Evolutionary conservation across 2,113 vertebrate species (phyloP), one percentile per base, ranked within the genome.

Genomic region (Leptobrachium ailaonicum): DNA sequence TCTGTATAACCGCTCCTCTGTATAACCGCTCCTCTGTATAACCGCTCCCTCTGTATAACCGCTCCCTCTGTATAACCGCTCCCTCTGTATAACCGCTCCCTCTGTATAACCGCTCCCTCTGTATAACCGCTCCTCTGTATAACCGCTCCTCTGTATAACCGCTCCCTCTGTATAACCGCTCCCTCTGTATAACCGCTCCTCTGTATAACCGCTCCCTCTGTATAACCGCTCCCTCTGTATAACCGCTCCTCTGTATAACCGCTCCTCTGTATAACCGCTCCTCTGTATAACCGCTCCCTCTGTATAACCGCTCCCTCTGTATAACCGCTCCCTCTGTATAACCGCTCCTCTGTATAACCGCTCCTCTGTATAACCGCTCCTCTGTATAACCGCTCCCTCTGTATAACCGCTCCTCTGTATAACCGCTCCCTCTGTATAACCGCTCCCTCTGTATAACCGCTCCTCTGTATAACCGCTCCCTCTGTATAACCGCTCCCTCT

Each of bases 131-230:
- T 79, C 85, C n/a, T n/a, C n/a, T n/a, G n/a, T n/a, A n/a, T n/a
- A n/a, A n/a, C n/a, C n/a, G n/a, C n/a, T n/a, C 87, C 83, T 83
- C 84, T 83, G 6, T 87, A 74, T 83, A 85, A 86, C 85, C 87
- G 85, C 76, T 79, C 85, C 87, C 83, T 84, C 83, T 83, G 6
- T 87, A 74, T 83, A 85, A 86, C 86, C 7, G 2, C 12, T 85
- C 77, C 20, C 20, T 32, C 20, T 32, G 20, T 32, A 32, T 32
- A 32, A 32, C 20, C 20, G 20, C 20, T 32, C 20, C 20, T 84
- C 83, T 83, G 6, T 87, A 74, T 83, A 85, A 86, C 85, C 87
- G 85, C 76, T 79, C 85, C 87, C 83, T 83, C 84, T 83, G 6
- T 87, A 74, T 83, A 85, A 86, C 85, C 87, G 85, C 76, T 79